Base-by-base conservation (phyloP, 2,797 vertebrate genomes). In the Channa striata region DNA sequence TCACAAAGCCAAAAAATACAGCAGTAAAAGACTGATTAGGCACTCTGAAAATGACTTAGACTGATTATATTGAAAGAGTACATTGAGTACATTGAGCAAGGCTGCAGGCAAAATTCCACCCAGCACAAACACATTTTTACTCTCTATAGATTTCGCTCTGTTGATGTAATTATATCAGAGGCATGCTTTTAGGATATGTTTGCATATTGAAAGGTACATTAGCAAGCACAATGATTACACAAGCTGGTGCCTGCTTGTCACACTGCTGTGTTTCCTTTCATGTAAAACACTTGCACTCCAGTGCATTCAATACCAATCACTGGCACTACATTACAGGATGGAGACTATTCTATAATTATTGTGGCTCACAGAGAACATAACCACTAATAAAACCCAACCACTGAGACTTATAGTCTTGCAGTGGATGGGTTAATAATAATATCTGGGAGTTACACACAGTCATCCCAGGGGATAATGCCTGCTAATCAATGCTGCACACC, bases 371-470 rank as follows among this genome's bases (percentile, higher is more conserved):
- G 57, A 70, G 67, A 78, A 59, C 57, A 50, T 62, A 56, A 68
- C 11, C 17, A 20, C 63, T 58, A 81, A 84, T 83, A 84, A 83
- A 89, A 75, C 23, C 59, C 77, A 80, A 52, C 60, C 77, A 72
- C 72, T 71, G 81, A 83, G 79, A 84, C 70, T 66, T 69, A 75
- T 57, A 68, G 68, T 62, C 68, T 37, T 23, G 51, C 69, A 58
- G 59, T 1, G 44, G 77, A 79, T 63, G 67, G 67, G 54, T 80
- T 88, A 77, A 81, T 82, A 79, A 85, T 78, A 88, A 82, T 85
- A 82, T 86, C 81, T 80, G 58, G 65, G 50, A 88, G 70, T 59
- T 77, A 82, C 57, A 83, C 78, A 63, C 76, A 84, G 60, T 80
- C 74, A 77, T 74, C 81, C 64, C 47, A 1, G 5, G 51, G 70